Conservation (phyloP, 2,113 vertebrate genomes). For the Myxocyprinus asiaticus region DNA sequence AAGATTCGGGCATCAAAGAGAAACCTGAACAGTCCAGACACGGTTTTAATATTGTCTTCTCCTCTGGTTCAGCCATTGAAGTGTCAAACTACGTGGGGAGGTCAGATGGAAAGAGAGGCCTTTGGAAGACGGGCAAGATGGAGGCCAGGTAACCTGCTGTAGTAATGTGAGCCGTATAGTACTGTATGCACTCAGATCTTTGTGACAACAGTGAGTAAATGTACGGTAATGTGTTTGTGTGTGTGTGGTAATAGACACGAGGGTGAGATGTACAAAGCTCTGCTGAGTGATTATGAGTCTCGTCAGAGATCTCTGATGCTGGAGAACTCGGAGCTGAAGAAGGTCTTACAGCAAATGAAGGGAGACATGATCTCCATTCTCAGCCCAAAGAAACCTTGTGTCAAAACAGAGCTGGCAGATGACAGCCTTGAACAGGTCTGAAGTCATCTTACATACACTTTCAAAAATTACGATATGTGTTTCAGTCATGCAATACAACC, state of each 20-base stretch:
- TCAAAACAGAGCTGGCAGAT: conserved; percentile 69
- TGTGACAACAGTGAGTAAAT: background rate
- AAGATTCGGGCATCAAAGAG: too few relatives aligned
- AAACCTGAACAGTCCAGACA: too few relatives aligned
- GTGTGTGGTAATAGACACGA: conserved; percentile 78
- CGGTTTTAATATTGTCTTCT: background rate
- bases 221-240: background rate
- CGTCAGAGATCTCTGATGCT: conserved; percentile 85
- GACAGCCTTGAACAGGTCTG: conserved; percentile 79
- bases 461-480: background rate
- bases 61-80: conserved; percentile 82
- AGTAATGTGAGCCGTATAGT: too few relatives aligned
- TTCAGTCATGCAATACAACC: too few relatives aligned
- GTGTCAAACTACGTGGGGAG: conserved; percentile 91
- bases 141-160: conserved; percentile 26
- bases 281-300: conserved; percentile 87
- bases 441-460: conserved; percentile 31
- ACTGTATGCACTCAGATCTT: background rate
- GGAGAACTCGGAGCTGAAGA: conserved; percentile 95
- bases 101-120: conserved; percentile 90
- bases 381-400: conserved; percentile 78
- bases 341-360: conserved; percentile 97
- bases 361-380: conserved; percentile 93
- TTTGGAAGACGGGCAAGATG: conserved; percentile 90
- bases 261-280: conserved; percentile 91